Evolutionary conservation across 2,888 invertebrate genomes (phyloP), one percentile per base, ranked within the genome.

Genomic region (Ametastegia equiseti): DNA sequence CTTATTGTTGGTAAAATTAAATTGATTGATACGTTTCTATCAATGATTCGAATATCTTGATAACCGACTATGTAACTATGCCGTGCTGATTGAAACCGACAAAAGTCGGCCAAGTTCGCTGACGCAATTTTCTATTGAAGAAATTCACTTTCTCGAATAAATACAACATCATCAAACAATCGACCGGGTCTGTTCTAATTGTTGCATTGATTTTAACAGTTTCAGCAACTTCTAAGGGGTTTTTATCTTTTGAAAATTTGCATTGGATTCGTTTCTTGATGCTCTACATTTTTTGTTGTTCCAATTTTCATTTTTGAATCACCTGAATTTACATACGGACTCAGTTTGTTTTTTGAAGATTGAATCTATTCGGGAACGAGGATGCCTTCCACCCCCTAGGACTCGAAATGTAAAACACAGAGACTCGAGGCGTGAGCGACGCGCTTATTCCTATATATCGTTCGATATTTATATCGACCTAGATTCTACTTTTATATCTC

Each of bases 401-500:
- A 30, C 11, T 30, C 54, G 47, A 27, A 11, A 23, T 57, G 23
- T 57, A 23, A 23, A 57, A 5, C 27, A 30, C 30, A 60, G 27
- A 60, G 60, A 19, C 75, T 75, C 54, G 75, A n/a, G 75, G 75
- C 33, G n/a, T 36, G 75, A 75, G 54, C 75, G 75, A 75, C 36
- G 39, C 77, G 77, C 15, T 78, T 78, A 78, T 78, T 60, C 60
- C 60, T 78, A 78, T 63, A 63, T 78, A 78, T 60, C 57, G 78
- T 78, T 60, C 60, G 78, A 78, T 91, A 91, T 91, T 91, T 91
- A 90, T 91, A 91, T 90, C 89, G 91, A 89, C 91, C 91, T 91
- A 90, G 89, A 91, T 91, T 91, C 91, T 90, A 88, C 90, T 89
- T 90, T 91, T 89, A 89, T 89, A 89, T 88, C 88, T 87, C 84